phyloP scores from a whole-genome alignment of 2,888 invertebrate genomes.

The Philereme vetulata region DNA sequence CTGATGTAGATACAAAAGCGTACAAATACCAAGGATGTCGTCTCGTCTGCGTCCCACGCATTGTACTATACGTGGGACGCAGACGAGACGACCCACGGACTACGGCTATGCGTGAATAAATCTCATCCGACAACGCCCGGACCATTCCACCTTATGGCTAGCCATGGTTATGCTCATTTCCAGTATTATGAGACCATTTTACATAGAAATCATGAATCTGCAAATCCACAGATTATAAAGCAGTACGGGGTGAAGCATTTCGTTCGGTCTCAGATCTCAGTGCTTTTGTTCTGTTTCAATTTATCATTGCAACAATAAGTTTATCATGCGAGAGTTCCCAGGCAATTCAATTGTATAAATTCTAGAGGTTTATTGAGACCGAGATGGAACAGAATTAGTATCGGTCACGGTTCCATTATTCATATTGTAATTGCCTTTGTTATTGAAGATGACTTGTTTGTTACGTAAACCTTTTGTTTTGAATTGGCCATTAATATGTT shows the following conservation, averaged over 20 bases:
- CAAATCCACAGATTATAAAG: conserved; percentile 6
- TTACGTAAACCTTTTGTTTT: neutral
- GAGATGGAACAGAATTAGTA: conserved; percentile 38
- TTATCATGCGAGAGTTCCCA: conserved; percentile 50
- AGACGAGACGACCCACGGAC: conserved; percentile 37
- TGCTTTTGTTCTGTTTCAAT: conserved; percentile 33
- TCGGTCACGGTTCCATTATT: conserved; percentile 32
- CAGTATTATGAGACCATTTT: conserved; percentile 4
- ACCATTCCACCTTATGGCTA: conserved; percentile 39
- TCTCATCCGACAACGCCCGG: conserved; percentile 64
- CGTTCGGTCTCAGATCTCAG: conserved; percentile 15
- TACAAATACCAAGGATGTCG: conserved; percentile 50
- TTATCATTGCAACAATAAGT: conserved; percentile 42
- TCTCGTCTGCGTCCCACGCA: conserved; percentile 60
- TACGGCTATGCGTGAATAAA: conserved; percentile 63
- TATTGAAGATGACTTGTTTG: neutral
- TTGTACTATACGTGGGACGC: conserved; percentile 48
- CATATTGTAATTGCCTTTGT: conserved; percentile 24
- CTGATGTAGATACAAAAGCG: conserved; percentile 58
- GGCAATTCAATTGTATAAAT: conserved; percentile 54
- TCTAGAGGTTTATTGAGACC: conserved; percentile 41
- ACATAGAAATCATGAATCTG: conserved; percentile 15
- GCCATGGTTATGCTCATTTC: conserved; percentile 26
- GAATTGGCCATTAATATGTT: neutral
- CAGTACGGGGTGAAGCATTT: neutral